A percentile compares a stretch with the other conserved stretches of the same genome.
Conservation (phyloP, 2,113 vertebrate species). For the Setophaga petechia region DNA sequence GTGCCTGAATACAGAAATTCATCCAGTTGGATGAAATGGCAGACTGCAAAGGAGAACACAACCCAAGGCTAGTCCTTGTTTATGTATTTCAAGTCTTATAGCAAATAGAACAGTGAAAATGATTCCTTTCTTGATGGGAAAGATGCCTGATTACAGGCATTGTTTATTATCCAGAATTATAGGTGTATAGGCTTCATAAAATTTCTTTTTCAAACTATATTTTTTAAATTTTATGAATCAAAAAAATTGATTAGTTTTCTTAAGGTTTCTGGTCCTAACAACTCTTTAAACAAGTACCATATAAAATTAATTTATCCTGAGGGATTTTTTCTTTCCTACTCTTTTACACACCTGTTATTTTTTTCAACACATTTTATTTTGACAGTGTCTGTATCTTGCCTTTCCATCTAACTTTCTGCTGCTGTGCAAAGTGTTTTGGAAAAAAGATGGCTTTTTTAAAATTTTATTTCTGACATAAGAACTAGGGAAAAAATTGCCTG, state of each 20-base stretch:
- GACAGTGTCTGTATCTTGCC: neutral
- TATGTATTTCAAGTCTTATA: neutral
- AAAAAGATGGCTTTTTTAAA: neutral
- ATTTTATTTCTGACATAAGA: slow-evolving; percentile 1
- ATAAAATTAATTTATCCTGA: neutral
- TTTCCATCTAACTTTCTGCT: neutral
- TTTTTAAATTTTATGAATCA: neutral
- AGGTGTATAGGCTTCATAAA: neutral
- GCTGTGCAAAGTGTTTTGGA: slow-evolving; percentile 23
- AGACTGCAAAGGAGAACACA: neutral
- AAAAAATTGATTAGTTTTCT: neutral
- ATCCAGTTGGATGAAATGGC: neutral
- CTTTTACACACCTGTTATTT: neutral
- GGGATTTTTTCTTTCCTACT: neutral
- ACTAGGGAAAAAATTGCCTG: slow-evolving; percentile 32
- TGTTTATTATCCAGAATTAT: neutral
- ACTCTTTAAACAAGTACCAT: neutral
- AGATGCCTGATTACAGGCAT: neutral
- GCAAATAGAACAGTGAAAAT: neutral
- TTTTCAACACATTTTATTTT: slow-evolving; percentile 26
- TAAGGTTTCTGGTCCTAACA: neutral
- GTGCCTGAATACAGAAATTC: neutral
- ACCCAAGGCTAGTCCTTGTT: neutral
- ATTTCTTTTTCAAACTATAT: neutral
- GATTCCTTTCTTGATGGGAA: neutral